Base-by-base conservation (phyloP, 2,797 vertebrate genomes). In the Pseudomugil gertrudae region DNA sequence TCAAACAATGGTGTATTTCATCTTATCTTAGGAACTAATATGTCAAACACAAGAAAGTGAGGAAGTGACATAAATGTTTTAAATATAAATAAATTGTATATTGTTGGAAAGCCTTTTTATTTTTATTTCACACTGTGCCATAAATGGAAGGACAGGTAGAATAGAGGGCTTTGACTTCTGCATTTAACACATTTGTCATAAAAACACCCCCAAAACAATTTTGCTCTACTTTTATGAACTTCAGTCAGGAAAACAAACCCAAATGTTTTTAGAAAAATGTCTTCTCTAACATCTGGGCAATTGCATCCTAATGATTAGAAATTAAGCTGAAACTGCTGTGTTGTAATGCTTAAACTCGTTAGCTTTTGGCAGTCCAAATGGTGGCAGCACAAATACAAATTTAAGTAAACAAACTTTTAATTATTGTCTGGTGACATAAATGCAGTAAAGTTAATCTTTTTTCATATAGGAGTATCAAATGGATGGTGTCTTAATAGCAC, bases 281-380 rank as follows among this genome's bases (percentile, higher is more conserved):
- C 6, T 43, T n/a, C 40, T 43, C 5, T 43, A 19, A n/a, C 38
- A 11, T n/a, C n/a, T n/a, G n/a, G n/a, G 27, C 32, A 33, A 8
- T 33, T 2, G 9, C 9, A 11, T 36, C 35, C 35, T 14, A 17
- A 17, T 17, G 17, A 17, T 40, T 17, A 40, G 36, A 40, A 40
- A 40, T 40, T 14, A 15, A 3, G 15, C 5, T 40, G 23, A 36
- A 0, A 15, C 26, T 29, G 23, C 21, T 33, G 10, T 7, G 0
- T 9, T 5, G 1, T 38, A 35, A 4, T 15, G n/a, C 24, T 51
- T 63, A 21, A 52, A 52, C 24, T 27, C 36, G 32, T 24, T n/a
- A 38, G 10, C 23, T 38, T 29, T 19, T 51, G 26, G 2, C 15
- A 38, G 36, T 17, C 0, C 21, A 26, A 52, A 11, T 21, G 8